Evolutionary conservation across 2,888 invertebrate genomes (phyloP), one percentile per base, ranked within the genome.

Genomic region (Craniophora ligustri): DNA sequence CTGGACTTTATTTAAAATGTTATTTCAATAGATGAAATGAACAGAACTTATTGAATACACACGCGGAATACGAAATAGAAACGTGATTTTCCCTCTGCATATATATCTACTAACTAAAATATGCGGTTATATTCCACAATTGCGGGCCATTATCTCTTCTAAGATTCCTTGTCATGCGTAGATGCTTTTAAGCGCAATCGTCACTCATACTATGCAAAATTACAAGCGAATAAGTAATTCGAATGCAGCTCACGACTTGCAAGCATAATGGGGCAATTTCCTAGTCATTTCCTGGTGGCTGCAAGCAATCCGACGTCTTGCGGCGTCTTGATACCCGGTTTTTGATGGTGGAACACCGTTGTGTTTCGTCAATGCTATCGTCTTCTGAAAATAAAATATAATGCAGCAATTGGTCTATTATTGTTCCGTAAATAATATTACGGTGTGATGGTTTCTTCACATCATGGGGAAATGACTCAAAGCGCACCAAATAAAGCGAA

Each of bases 181-280:
- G 79, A 81, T 67, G 83, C 82, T 84, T 85, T 85, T 80, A 85
- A 79, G 78, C 58, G 32, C 50, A 56, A 39, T 67, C 63, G 51
- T 65, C 54, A 46, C 67, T 76, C 76, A 79, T 82, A 80, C 75
- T 78, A 81, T 81, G 87, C 84, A 85, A 89, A 90, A 87, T 89
- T 87, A 88, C 88, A 84, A 82, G 87, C 86, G 82, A 89, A 89
- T 86, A 86, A 88, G 87, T 88, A 87, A 88, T 91, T 88, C 82
- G 82, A 87, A 91, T 89, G 91, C 91, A 90, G 87, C 91, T 87
- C 91, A 89, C 91, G 91, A 87, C 86, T 88, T 84, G 85, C 86
- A 87, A 87, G 87, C 87, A 82, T 91, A 91, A 91, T 91, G 88
- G 91, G 86, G 91, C 91, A 91, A 91, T 91, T 91, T 91, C 90